Conservation (phyloP, 2,113 vertebrate species). For the Oostethus manadensis region DNA sequence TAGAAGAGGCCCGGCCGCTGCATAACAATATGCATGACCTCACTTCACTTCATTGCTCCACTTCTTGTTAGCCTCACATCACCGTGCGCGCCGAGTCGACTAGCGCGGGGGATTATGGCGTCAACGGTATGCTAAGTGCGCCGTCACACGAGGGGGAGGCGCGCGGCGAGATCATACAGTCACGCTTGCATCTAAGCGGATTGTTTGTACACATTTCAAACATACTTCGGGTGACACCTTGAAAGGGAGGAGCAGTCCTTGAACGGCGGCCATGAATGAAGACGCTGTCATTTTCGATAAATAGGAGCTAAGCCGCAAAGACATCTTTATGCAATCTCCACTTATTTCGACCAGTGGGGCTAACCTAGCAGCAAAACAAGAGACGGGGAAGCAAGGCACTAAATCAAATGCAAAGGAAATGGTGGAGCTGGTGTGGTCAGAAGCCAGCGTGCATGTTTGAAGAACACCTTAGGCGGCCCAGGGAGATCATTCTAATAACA, state of each 20-base stretch:
- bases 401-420: too few relatives aligned
- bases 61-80: conserved; percentile 48
- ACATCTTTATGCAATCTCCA: too few relatives aligned
- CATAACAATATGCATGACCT: conserved; percentile 64
- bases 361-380: too few relatives aligned
- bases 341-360: too few relatives aligned
- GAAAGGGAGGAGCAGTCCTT: conserved; percentile 33
- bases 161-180: conserved; percentile 40
- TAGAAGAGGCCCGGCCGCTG: conserved; percentile 49
- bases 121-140: conserved; percentile 41
- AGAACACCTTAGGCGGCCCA: too few relatives aligned
- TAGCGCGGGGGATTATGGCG: conserved; percentile 31
- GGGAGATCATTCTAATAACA: too few relatives aligned
- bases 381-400: too few relatives aligned
- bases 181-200: conserved; percentile 1
- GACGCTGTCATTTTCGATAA: conserved; percentile 17
- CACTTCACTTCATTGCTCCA: conserved; percentile 57
- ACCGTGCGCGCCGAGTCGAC: conserved; percentile 25
- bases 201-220: conserved; percentile 53
- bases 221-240: conserved; percentile 37
- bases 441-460: too few relatives aligned
- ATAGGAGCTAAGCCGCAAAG: background rate
- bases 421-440: too few relatives aligned
- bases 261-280: conserved; percentile 26
- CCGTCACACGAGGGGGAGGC: conserved; percentile 37